These are phyloP conservation scores for Psettodes erumei DNA, from an alignment of 2,113 vertebrate species.

Conservation along the genomic window DNA sequence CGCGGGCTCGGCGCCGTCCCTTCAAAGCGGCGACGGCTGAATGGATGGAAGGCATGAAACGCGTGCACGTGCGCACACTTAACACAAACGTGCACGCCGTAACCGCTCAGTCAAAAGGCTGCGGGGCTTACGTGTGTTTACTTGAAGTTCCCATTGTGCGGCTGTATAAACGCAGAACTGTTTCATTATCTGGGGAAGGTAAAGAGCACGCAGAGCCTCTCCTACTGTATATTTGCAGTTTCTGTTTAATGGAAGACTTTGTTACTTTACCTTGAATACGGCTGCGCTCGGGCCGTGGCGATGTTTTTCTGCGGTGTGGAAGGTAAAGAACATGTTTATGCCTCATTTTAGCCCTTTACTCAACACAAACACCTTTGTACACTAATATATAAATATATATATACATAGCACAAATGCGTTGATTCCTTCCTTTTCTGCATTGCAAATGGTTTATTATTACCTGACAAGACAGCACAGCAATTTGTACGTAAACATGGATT, in stretches of 20 bases:
- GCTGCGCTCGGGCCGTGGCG: too few species aligned
- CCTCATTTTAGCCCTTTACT: too few species aligned
- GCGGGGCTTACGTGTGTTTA: slow-evolving; percentile 37
- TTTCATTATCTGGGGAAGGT: slow-evolving; percentile 9
- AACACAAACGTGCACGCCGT: slow-evolving; percentile 32
- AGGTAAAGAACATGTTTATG: too few species aligned
- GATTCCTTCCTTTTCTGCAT: too few species aligned
- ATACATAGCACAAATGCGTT: too few species aligned
- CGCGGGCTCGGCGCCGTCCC: slow-evolving; percentile 20
- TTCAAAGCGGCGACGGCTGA: slow-evolving; percentile 34
- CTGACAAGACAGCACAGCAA: too few species aligned
- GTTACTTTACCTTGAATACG: slow-evolving; percentile 42
- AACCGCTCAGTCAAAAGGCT: slow-evolving; percentile 45
- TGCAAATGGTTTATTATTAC: too few species aligned
- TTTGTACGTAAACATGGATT: too few species aligned
- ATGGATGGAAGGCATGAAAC: slow-evolving; percentile 8
- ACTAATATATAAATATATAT: too few species aligned
- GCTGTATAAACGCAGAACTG: slow-evolving; percentile 2
- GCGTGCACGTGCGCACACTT: slow-evolving; percentile 6
- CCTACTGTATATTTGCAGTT: neutral
- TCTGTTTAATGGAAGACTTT: slow-evolving; percentile 6
- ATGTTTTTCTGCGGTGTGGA: too few species aligned
- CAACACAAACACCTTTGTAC: too few species aligned
- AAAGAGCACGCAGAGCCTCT: neutral
- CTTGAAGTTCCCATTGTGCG: slow-evolving; percentile 10